phyloP scores from a whole-genome alignment of 2,888 invertebrate genomes.

The Mesoligia furuncula region DNA sequence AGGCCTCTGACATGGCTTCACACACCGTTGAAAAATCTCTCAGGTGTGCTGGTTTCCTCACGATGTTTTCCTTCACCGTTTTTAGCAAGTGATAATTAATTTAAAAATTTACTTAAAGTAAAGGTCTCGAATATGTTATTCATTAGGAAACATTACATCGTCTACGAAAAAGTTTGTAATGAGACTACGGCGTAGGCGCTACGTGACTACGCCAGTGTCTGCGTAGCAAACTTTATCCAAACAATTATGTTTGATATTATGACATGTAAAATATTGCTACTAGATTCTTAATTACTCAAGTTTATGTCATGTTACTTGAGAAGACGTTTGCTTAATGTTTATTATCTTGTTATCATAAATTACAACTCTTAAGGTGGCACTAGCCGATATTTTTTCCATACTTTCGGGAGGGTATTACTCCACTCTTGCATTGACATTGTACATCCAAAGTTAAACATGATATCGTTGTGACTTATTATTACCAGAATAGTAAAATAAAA shows the following conservation, averaged over 20 bases:
- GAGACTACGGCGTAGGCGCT: slow-evolving; percentile 43
- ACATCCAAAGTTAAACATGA: too few species aligned
- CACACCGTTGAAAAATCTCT: too few species aligned
- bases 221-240: slow-evolving; percentile 19
- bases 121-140: not conserved
- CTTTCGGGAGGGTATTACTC: too few species aligned
- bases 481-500: too few species aligned
- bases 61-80: too few species aligned
- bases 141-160: not conserved
- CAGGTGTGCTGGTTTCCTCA: too few species aligned
- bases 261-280: not conserved
- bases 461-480: too few species aligned
- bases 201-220: slow-evolving; percentile 14
- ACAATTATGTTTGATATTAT: not conserved
- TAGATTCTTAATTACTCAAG: not conserved
- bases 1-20: too few species aligned
- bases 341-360: not conserved
- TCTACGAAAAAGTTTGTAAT: not conserved
- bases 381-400: too few species aligned
- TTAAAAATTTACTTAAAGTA: too few species aligned
- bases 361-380: not conserved
- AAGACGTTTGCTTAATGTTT: not conserved
- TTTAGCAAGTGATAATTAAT: too few species aligned
- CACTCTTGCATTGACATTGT: too few species aligned
- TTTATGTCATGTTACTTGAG: not conserved